phyloP scores from a whole-genome alignment of 2,888 invertebrate genomes.

The Oligia latruncula region DNA sequence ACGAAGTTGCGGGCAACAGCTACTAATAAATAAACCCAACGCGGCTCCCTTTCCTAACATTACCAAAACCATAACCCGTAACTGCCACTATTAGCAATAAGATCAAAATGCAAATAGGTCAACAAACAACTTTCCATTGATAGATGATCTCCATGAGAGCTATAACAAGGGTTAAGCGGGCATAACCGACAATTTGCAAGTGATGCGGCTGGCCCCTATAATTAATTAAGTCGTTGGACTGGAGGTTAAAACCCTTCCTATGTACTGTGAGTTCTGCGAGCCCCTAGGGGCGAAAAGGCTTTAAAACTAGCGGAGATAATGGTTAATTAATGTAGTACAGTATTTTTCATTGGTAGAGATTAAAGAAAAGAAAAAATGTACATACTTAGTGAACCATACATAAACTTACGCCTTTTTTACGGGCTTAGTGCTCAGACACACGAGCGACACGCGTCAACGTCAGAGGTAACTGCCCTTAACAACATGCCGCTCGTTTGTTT shows the following conservation, averaged over 20 bases:
- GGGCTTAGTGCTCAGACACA: background rate
- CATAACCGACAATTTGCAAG: conserved; percentile 58
- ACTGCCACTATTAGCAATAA: conserved; percentile 26
- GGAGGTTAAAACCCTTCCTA: conserved; percentile 57
- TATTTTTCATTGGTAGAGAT: background rate
- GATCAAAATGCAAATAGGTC: conserved; percentile 57
- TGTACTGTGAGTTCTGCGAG: conserved; percentile 53
- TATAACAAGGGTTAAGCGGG: conserved; percentile 55
- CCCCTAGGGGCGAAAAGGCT: conserved; percentile 31
- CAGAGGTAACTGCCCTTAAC: no score
- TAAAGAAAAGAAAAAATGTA: no score
- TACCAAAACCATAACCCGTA: conserved; percentile 29
- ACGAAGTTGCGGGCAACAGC: no score
- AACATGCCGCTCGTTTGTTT: no score
- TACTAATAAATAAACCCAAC: background rate
- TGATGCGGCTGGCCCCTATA: conserved; percentile 58
- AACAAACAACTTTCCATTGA: conserved; percentile 53
- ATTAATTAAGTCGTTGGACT: conserved; percentile 60
- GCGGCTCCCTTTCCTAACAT: no score
- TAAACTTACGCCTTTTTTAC: background rate
- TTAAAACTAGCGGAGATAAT: background rate
- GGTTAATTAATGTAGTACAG: background rate
- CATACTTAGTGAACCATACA: background rate
- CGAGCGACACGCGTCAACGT: no score
- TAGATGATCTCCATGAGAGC: conserved; percentile 54